Evolutionary conservation across 1,140 invertebrate species (phyloP).

Genomic region (Bombus difficillimus): DNA sequence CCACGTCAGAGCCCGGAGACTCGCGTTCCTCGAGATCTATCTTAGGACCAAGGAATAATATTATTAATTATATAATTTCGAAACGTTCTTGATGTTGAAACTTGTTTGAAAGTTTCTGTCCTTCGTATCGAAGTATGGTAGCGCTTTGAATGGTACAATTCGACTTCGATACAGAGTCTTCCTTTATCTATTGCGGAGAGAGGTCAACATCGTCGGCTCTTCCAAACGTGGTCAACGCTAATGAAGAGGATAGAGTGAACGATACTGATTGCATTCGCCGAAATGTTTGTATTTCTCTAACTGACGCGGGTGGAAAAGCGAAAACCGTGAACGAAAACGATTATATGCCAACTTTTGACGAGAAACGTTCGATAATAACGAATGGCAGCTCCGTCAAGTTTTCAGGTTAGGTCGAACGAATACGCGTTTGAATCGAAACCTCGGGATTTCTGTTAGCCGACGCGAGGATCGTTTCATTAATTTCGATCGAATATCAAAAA

Average conservation of each 20-base stretch:
- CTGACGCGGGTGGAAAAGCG: background rate
- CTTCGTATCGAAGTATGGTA: background rate
- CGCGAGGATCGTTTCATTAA: too few relatives aligned
- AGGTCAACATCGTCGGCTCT: slow-evolving; percentile 8
- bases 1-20: background rate
- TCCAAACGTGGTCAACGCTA: background rate
- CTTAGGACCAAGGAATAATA: background rate
- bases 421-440: background rate
- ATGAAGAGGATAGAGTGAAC: background rate
- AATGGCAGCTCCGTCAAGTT: background rate
- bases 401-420: background rate
- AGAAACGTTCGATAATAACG: background rate
- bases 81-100: background rate
- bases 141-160: background rate
- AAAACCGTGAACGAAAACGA: background rate
- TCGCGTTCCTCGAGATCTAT: background rate
- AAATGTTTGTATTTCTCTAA: background rate
- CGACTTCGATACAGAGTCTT: background rate
- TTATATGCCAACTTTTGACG: too few relatives aligned
- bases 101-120: background rate
- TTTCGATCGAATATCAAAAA: background rate
- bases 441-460: background rate
- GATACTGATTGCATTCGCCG: background rate
- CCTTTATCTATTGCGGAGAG: background rate
- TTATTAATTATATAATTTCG: slow-evolving; percentile 23